These are phyloP conservation scores for Chionodraco myersi DNA, from an alignment of 2,113 vertebrate genomes.

Conservation along the genomic window DNA sequence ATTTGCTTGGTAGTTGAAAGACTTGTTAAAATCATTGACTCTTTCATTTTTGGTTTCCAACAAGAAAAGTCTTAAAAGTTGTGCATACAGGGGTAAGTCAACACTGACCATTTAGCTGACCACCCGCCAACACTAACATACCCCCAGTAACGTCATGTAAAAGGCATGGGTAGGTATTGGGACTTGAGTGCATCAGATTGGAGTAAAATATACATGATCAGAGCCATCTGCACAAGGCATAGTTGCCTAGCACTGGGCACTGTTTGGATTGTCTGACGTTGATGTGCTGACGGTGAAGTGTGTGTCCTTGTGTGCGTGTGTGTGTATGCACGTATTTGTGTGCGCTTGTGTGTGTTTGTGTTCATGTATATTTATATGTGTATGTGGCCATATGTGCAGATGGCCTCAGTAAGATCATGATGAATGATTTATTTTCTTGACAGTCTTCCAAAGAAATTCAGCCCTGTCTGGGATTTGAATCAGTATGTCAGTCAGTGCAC, in stretches of 20 bases:
- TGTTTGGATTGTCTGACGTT: slow-evolving; percentile 68
- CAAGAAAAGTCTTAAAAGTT: background rate
- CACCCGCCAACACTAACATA: slow-evolving; percentile 8
- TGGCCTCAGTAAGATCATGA: slow-evolving; percentile 48
- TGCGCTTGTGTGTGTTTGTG: slow-evolving; percentile 5
- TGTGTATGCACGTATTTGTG: slow-evolving; percentile 31
- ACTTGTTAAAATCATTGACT: background rate
- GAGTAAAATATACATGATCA: slow-evolving; percentile 83
- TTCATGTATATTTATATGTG: slow-evolving; percentile 10
- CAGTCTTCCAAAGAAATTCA: slow-evolving; percentile 30
- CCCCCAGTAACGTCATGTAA: slow-evolving; percentile 56
- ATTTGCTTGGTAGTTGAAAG: background rate
- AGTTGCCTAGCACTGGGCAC: slow-evolving; percentile 77
- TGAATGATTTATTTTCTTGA: slow-evolving; percentile 59
- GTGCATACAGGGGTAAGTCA: background rate
- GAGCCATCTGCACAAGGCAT: slow-evolving; percentile 76
- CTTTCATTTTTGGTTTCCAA: background rate
- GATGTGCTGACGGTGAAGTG: slow-evolving; percentile 57
- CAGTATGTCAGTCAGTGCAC: background rate
- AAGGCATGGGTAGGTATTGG: slow-evolving; percentile 51
- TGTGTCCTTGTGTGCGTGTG: slow-evolving; percentile 17
- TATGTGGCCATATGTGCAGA: slow-evolving; percentile 56
- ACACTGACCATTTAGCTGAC: slow-evolving; percentile 3
- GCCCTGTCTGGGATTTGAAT: slow-evolving; percentile 19
- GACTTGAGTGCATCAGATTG: slow-evolving; percentile 79